Percentiles rank a stretch among this genome's conserved stretches.
Conservation (phyloP, 2,888 invertebrate genomes). For the Charanyca ferruginea region DNA sequence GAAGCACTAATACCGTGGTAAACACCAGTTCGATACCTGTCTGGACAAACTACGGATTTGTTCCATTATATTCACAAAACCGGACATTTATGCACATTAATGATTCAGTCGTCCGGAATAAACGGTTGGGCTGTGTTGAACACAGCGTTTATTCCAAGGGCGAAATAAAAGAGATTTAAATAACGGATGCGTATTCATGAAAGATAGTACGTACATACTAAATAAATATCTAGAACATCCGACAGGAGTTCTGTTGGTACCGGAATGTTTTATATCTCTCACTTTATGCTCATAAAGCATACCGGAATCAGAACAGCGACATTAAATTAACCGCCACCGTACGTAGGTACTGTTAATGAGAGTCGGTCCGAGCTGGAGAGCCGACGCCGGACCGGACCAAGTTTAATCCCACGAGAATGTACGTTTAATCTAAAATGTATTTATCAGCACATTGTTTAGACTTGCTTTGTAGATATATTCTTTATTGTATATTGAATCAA, state of each 20-base stretch:
- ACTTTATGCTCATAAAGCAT: slow-evolving; percentile 67
- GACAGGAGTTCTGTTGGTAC: slow-evolving; percentile 53
- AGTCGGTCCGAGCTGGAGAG: slow-evolving; percentile 16
- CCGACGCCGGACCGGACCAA: slow-evolving; percentile 1
- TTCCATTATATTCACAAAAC: slow-evolving; percentile 45
- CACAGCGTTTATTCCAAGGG: slow-evolving; percentile 60
- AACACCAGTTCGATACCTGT: slow-evolving; percentile 60
- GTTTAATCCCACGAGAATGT: slow-evolving; percentile 63
- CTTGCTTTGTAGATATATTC: slow-evolving; percentile 28
- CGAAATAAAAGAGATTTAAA: slow-evolving; percentile 67
- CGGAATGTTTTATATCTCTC: slow-evolving; percentile 67
- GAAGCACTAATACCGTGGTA: slow-evolving; percentile 69
- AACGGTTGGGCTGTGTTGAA: slow-evolving; percentile 40
- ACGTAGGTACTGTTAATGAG: slow-evolving; percentile 63
- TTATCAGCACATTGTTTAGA: slow-evolving; percentile 34
- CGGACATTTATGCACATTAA: slow-evolving; percentile 49
- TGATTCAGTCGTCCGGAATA: slow-evolving; percentile 52
- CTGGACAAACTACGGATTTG: slow-evolving; percentile 47
- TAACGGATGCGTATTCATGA: slow-evolving; percentile 60
- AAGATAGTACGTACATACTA: slow-evolving; percentile 55
- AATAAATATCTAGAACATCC: slow-evolving; percentile 67
- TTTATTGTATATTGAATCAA: slow-evolving; percentile 40
- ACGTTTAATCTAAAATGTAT: slow-evolving; percentile 61
- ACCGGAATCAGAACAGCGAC: slow-evolving; percentile 58
- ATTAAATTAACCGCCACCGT: slow-evolving; percentile 69